Percentiles rank a stretch among this genome's conserved stretches.
These are phyloP conservation scores for Himantopus leucocephalus DNA, from an alignment of 2,113 vertebrate species.

Conservation along the genomic window DNA sequence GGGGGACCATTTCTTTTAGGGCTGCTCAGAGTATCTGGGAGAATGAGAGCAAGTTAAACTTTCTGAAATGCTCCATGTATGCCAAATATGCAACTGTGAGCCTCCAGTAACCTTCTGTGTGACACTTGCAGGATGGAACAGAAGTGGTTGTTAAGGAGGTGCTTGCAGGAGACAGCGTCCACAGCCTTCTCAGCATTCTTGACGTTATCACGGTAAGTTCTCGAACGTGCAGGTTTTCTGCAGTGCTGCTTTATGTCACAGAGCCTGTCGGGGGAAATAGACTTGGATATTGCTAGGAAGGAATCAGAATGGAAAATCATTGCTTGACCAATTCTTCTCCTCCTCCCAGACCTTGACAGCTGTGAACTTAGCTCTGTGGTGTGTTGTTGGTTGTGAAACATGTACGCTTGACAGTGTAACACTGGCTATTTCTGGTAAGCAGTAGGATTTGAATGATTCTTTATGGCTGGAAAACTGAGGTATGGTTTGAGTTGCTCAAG, in stretches of 20 bases:
- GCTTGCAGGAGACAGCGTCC: constrained; percentile 89
- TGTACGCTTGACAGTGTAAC: neutral
- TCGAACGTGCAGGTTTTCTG: neutral
- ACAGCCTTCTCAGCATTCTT: constrained; percentile 93
- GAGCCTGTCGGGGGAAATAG: too few relatives aligned
- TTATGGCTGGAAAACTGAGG: neutral
- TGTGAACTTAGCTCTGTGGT: neutral
- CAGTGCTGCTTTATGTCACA: neutral
- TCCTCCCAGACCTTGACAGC: neutral
- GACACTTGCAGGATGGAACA: constrained; percentile 81
- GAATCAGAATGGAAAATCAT: too few relatives aligned
- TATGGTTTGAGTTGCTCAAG: neutral
- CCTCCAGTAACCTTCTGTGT: neutral
- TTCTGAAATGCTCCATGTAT: fast-evolving
- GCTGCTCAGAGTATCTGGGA: neutral
- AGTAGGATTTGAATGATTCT: neutral
- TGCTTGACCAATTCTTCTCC: neutral
- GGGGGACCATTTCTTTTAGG: neutral
- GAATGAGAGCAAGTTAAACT: neutral
- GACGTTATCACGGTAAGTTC: constrained; percentile 89
- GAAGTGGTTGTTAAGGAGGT: constrained; percentile 92
- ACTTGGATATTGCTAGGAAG: neutral
- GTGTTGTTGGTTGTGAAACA: neutral
- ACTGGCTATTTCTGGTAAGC: neutral
- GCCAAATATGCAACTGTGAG: neutral